These are phyloP conservation scores for Dyspetes luteomarginatus DNA, from an alignment of 2,888 invertebrate species.

Conservation along the genomic window DNA sequence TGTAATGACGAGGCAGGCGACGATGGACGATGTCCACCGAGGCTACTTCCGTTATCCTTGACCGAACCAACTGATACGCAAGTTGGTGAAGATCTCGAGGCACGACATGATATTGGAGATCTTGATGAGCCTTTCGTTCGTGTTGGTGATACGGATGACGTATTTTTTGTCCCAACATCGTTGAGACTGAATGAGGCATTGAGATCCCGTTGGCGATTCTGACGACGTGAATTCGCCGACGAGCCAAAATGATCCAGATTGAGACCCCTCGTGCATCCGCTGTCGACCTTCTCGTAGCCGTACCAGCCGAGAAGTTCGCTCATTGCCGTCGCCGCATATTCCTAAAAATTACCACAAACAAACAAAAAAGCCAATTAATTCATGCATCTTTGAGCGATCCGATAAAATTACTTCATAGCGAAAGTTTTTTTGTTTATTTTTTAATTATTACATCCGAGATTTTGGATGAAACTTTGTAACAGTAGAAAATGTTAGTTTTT, in stretches of 20 bases:
- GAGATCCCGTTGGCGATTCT: slow-evolving; percentile 67
- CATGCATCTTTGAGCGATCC: too few relatives aligned
- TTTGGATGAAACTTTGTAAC: too few relatives aligned
- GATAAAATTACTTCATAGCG: too few relatives aligned
- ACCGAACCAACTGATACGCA: slow-evolving; percentile 64
- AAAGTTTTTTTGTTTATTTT: too few relatives aligned
- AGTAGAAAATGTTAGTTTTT: too few relatives aligned
- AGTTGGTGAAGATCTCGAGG: slow-evolving; percentile 70
- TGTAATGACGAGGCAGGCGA: slow-evolving; percentile 72
- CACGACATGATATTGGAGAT: slow-evolving; percentile 69
- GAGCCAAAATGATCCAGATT: slow-evolving; percentile 82
- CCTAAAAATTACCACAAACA: slow-evolving; percentile 85
- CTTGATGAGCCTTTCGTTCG: slow-evolving; percentile 60
- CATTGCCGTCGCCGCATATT: slow-evolving; percentile 96
- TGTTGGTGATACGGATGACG: slow-evolving; percentile 74
- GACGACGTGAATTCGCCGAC: slow-evolving; percentile 69
- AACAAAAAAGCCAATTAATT: too few relatives aligned
- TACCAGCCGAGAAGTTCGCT: slow-evolving; percentile 96
- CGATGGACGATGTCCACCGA: slow-evolving; percentile 63
- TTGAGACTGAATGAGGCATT: slow-evolving; percentile 82
- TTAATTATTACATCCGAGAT: too few relatives aligned
- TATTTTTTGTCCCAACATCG: slow-evolving; percentile 77
- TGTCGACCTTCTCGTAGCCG: slow-evolving; percentile 91
- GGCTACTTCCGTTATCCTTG: slow-evolving; percentile 67
- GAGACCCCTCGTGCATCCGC: slow-evolving; percentile 86